phyloP scores from a whole-genome alignment of 2,797 vertebrate genomes.

The Pipistrellus pipistrellus region DNA sequence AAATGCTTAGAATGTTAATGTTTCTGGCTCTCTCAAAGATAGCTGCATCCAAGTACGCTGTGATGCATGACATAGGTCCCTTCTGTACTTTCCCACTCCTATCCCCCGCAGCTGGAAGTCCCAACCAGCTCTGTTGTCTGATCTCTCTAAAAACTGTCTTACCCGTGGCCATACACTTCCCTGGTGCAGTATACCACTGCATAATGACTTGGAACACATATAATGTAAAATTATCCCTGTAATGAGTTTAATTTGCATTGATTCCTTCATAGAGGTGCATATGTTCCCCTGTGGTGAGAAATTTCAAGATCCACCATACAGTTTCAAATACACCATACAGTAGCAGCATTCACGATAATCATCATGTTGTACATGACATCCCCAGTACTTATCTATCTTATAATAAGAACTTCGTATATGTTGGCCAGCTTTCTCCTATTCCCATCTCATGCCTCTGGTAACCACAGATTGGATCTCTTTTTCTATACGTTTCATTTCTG shows the following conservation, averaged over 20 bases:
- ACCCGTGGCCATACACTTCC: not conserved
- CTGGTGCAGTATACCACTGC: not conserved
- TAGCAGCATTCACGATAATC: not conserved
- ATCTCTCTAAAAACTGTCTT: not conserved
- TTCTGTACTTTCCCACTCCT: not conserved
- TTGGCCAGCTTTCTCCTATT: not conserved
- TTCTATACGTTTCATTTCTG: not conserved
- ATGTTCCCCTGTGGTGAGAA: not conserved
- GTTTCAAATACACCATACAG: not conserved
- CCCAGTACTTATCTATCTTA: no score
- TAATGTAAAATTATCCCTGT: not conserved
- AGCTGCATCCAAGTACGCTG: no score
- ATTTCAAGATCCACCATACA: not conserved
- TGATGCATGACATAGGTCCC: not conserved
- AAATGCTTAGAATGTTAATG: not conserved
- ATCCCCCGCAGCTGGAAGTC: not conserved
- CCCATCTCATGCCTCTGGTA: not conserved
- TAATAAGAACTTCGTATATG: not conserved
- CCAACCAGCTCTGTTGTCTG: not conserved
- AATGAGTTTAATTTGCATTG: not conserved
- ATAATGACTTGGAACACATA: not conserved
- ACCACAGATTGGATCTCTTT: not conserved
- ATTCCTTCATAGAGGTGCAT: not conserved
- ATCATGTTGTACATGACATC: not conserved
- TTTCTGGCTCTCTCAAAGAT: not conserved